phyloP scores from a whole-genome alignment of 2,797 vertebrate species.

The Pachyuromys duprasi region DNA sequence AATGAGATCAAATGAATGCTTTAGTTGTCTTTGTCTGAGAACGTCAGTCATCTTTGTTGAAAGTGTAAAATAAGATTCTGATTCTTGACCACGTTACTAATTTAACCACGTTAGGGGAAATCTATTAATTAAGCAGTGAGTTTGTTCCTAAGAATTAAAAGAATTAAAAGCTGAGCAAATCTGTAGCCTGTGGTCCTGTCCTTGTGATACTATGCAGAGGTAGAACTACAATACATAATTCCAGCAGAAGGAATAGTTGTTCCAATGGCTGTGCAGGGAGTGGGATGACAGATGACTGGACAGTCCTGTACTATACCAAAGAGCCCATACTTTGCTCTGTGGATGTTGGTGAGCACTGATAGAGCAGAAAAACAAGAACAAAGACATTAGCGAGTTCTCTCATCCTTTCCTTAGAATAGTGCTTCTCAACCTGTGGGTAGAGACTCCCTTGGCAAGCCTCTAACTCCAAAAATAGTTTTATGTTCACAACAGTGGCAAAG shows the following conservation, averaged over 20 bases:
- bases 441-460: not conserved
- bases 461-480: not conserved
- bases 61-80: not conserved
- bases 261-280: not conserved
- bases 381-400: not conserved
- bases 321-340: not conserved
- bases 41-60: not conserved
- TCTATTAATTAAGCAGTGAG: not conserved
- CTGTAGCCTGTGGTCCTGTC: not conserved
- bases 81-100: not conserved
- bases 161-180: constrained; percentile 14
- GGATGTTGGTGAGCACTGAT: not conserved
- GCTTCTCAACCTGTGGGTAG: not conserved
- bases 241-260: not conserved
- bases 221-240: not conserved
- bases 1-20: not conserved
- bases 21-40: not conserved
- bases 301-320: not conserved
- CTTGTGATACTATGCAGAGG: not conserved
- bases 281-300: not conserved
- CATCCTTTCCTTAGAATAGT: not conserved
- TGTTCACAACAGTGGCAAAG: not conserved
- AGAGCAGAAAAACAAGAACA: not conserved
- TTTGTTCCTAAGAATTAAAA: constrained; percentile 13
- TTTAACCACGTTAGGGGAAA: not conserved